Evolutionary conservation across 2,888 invertebrate genomes (phyloP).

Genomic region (Lithophane semibrunnea): DNA sequence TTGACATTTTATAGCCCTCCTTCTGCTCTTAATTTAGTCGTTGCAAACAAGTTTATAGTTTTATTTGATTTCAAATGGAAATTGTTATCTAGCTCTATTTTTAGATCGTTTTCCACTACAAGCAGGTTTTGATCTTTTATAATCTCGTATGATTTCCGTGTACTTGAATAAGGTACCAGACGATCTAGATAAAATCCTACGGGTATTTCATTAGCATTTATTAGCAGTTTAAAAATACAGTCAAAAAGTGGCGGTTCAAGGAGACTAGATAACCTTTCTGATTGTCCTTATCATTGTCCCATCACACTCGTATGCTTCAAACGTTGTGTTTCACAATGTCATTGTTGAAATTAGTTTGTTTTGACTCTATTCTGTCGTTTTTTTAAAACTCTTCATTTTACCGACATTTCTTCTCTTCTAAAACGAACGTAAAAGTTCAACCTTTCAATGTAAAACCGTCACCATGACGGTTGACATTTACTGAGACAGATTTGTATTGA

Average conservation of each 20-base stretch:
- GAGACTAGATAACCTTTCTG: slow-evolving; percentile 85
- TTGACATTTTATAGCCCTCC: slow-evolving; percentile 58
- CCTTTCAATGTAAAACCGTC: slow-evolving; percentile 53
- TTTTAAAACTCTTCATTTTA: slow-evolving; percentile 21
- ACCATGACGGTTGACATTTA: slow-evolving; percentile 69
- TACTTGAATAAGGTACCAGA: slow-evolving; percentile 66
- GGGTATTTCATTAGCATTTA: slow-evolving; percentile 80
- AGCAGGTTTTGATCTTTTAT: slow-evolving; percentile 40
- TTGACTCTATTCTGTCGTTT: slow-evolving; percentile 55
- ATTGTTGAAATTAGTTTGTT: slow-evolving; percentile 74
- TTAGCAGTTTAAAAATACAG: slow-evolving; percentile 79
- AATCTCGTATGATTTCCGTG: slow-evolving; percentile 48
- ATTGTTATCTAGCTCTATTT: slow-evolving; percentile 43
- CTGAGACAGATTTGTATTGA: slow-evolving; percentile 64
- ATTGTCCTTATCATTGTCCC: slow-evolving; percentile 82
- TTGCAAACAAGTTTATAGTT: slow-evolving; percentile 42
- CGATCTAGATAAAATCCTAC: slow-evolving; percentile 77
- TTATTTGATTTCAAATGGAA: slow-evolving; percentile 53
- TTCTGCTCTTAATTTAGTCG: slow-evolving; percentile 42
- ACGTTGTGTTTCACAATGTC: slow-evolving; percentile 75
- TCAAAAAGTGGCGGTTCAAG: slow-evolving; percentile 85
- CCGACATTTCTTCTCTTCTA: slow-evolving; percentile 48
- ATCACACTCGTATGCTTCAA: slow-evolving; percentile 79
- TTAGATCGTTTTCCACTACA: slow-evolving; percentile 45
- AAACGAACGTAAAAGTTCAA: slow-evolving; percentile 55